Base-by-base conservation (phyloP, 2,888 invertebrate species). In the Camptogramma bilineatum region DNA sequence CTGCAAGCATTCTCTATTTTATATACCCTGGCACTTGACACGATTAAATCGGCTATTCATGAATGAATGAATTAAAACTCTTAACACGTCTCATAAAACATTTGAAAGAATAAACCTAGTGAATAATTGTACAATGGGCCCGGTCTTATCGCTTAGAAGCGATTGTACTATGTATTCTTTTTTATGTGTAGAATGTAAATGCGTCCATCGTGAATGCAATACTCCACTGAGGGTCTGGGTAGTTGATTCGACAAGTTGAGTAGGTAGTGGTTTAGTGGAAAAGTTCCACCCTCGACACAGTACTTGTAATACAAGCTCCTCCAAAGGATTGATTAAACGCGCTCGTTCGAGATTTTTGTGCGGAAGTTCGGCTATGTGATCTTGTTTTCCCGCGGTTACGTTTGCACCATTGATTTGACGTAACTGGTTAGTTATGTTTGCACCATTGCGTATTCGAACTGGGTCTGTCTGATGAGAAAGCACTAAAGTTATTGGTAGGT, bases 81-180 rank as follows among this genome's bases (percentile, higher is more conserved):
- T n/a, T n/a, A n/a, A n/a, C n/a, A n/a, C n/a, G n/a, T n/a, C n/a
- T n/a, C n/a, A n/a, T n/a, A n/a, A n/a, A n/a, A n/a, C n/a, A n/a
- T n/a, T n/a, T n/a, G n/a, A n/a, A n/a, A n/a, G n/a, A n/a, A n/a
- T n/a, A n/a, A n/a, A n/a, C n/a, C n/a, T n/a, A n/a, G n/a, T n/a
- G n/a, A n/a, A n/a, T n/a, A n/a, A n/a, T n/a, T n/a, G n/a, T 28
- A 28, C 0, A 28, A 28, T 28, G 8, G 0, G 5, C 0, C 8
- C 28, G 5, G 28, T 28, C 5, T 8, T 28, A 8, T 39, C 10
- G 39, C 39, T 13, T 10, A 9, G n/a, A 39, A 10, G 8, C 13
- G 39, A 39, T n/a, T 39, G 53, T 76, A 75, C 76, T 75, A 74
- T 77, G 76, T 78, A 78, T 78, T 76, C 77, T 77, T n/a, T n/a